These are phyloP conservation scores for Spizaetus ornatus DNA, from an alignment of 2,113 vertebrate genomes.

Conservation along the genomic window DNA sequence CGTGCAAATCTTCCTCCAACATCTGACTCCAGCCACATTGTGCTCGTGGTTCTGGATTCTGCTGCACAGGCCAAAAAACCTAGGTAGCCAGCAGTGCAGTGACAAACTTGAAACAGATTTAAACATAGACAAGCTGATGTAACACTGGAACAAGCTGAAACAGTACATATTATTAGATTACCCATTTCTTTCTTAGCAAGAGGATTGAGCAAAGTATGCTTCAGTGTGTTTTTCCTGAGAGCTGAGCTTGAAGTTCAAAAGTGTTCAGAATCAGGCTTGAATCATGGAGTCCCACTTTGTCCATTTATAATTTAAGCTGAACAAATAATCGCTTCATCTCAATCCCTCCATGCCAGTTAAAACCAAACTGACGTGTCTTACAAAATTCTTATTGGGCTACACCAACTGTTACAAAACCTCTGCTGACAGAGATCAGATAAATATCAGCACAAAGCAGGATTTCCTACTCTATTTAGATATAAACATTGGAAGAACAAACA, in stretches of 20 bases:
- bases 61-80: background rate
- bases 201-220: background rate
- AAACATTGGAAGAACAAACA: background rate
- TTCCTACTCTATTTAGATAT: background rate
- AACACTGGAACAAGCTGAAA: background rate
- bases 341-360: background rate
- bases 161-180: background rate
- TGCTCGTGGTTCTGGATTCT: background rate
- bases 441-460: background rate
- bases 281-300: background rate
- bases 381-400: background rate
- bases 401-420: background rate
- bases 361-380: background rate
- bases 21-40: fast-evolving
- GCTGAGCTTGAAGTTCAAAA: background rate
- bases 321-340: background rate
- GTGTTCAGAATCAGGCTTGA: background rate
- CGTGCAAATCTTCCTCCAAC: background rate
- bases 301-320: background rate
- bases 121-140: background rate
- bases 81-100: background rate
- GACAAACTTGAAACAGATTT: background rate
- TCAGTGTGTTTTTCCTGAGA: background rate
- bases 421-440: background rate
- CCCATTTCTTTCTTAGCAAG: background rate